Conservation (phyloP, 2,888 invertebrate species). For the Palloptera scutellata region DNA sequence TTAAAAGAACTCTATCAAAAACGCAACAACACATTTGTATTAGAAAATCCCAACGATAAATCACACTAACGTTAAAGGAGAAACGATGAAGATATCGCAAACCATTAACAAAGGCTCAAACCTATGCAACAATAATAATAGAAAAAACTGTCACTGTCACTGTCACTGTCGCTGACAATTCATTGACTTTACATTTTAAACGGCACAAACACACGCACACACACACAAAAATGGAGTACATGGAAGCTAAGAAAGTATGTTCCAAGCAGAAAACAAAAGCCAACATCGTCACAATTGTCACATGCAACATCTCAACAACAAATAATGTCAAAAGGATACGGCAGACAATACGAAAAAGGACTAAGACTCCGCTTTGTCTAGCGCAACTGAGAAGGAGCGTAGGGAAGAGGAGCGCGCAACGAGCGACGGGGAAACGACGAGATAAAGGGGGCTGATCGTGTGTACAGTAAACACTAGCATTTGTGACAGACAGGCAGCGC, state of each 20-base stretch:
- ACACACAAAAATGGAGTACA: too few species aligned
- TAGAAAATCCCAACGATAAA: conserved; percentile 8
- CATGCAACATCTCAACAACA: too few species aligned
- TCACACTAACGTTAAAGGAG: not conserved
- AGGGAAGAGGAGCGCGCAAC: too few species aligned
- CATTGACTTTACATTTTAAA: conserved; percentile 44
- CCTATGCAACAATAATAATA: conserved; percentile 9
- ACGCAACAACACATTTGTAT: not conserved
- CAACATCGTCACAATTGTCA: not conserved
- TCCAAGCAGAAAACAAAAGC: conserved; percentile 9
- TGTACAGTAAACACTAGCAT: conserved; percentile 39
- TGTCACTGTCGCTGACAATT: conserved; percentile 35
- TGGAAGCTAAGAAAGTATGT: too few species aligned
- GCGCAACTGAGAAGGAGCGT: conserved; percentile 15
- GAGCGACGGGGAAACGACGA: too few species aligned
- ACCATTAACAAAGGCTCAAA: conserved; percentile 9
- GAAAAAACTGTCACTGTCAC: conserved; percentile 5
- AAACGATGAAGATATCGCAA: not conserved
- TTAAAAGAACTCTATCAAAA: conserved; percentile 17
- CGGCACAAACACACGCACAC: too few species aligned
- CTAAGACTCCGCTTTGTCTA: conserved; percentile 51
- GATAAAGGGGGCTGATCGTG: conserved; percentile 57
- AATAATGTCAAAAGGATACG: too few species aligned
- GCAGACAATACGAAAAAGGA: too few species aligned
- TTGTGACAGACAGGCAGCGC: not conserved